Conservation (phyloP, 2,113 vertebrate species). For the Drymodes brunneopygia region DNA sequence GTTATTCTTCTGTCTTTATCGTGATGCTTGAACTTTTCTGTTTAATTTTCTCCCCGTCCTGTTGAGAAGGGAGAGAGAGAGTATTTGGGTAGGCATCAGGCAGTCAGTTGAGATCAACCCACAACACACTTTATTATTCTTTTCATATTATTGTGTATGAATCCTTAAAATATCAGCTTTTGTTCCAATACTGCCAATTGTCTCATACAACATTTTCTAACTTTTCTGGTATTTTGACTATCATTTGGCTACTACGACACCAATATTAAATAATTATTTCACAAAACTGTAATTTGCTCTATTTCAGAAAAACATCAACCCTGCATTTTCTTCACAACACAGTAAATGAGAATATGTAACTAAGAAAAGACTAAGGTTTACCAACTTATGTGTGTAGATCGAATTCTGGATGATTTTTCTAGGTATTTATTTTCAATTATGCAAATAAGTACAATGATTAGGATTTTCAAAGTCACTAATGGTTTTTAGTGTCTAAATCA, state of each 20-base stretch:
- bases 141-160: background rate
- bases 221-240: background rate
- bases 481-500: background rate
- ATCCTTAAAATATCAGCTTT: background rate
- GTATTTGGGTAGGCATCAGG: background rate
- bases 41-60: background rate
- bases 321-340: background rate
- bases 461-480: background rate
- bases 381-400: fast-evolving
- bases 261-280: background rate
- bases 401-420: background rate
- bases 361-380: background rate
- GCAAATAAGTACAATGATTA: background rate
- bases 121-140: background rate
- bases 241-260: background rate
- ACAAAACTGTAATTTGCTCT: background rate
- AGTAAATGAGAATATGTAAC: background rate
- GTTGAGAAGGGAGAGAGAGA: background rate
- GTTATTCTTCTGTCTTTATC: background rate
- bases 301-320: background rate
- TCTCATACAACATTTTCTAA: background rate
- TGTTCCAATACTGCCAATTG: background rate
- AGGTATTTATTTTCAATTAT: background rate
- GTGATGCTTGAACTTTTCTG: background rate
- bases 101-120: background rate